Evolutionary conservation across 2,888 invertebrate genomes (phyloP), one percentile per base, ranked within the genome.

Genomic region (Masnerella sp.): DNA sequence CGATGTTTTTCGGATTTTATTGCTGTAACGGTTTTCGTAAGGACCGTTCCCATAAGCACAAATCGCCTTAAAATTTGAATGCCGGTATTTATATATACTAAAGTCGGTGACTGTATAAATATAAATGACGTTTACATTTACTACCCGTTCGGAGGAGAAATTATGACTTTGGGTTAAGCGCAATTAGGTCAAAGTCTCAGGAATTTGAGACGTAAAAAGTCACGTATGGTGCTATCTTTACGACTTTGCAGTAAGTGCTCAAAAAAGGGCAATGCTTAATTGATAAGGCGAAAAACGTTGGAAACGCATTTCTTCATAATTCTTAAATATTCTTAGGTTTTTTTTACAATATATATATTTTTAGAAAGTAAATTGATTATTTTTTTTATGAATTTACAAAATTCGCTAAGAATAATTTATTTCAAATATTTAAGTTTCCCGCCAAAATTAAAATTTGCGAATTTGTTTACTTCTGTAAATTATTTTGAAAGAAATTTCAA

Each of bases 21-120:
- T 36, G 45, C 18, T 3, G 43, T 68, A 68, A 68, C 68, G 68
- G 68, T 68, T 68, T 59, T 45, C 17, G 40, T 42, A 32, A 30
- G 68, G 68, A 52, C 59, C 59, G 68, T 68, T 59, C 15, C 30
- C 36, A 43, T 18, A 36, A 20, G 22, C 40, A 43, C 28, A 43
- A 67, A 58, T 56, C 25, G 36, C 9, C 45, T 36, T 54, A 34
- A 61, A 61, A 54, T 54, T 52, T 64, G 54, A 54, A 64, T 45
- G 45, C 51, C 5, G 40, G 32, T 18, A 40, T 40, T 45, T 25
- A 32, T 42, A 28, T 30, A 40, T 9, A 30, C 11, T 11, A 12
- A 38, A 12, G n/a, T 18, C 8, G 51, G 28, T n/a, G 15, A 36
- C 14, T 34, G 18, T 11, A 43, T 42, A 43, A 42, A 34, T 11